Percentiles rank a stretch among this genome's conserved stretches.
These are phyloP conservation scores for Peromyscus nudipes DNA, from an alignment of 2,797 vertebrate species.

Conservation along the genomic window DNA sequence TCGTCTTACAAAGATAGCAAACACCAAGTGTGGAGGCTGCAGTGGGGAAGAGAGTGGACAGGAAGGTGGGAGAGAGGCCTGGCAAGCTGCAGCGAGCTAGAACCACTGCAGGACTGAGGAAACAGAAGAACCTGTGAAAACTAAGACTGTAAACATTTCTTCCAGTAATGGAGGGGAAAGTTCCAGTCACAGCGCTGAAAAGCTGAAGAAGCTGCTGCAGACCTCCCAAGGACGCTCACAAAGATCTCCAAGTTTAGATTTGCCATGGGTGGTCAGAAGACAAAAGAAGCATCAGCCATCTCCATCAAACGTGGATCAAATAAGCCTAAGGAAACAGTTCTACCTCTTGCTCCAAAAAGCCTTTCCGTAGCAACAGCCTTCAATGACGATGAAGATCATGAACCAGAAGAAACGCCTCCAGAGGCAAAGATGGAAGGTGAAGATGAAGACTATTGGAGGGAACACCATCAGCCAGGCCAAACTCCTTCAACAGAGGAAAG, in stretches of 20 bases:
- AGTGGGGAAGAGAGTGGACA: too few species aligned
- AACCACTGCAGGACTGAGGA: slow-evolving; percentile 94
- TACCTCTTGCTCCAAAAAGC: background rate
- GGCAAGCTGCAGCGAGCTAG: background rate
- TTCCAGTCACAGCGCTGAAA: slow-evolving; percentile 92
- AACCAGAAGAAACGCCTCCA: background rate
- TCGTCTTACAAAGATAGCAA: slow-evolving; percentile 25
- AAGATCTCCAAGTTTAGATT: slow-evolving; percentile 82
- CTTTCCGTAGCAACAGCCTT: background rate
- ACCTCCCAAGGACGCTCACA: slow-evolving; percentile 90
- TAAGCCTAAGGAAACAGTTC: background rate
- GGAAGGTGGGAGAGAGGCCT: background rate
- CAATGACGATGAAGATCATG: background rate
- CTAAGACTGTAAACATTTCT: slow-evolving; percentile 96
- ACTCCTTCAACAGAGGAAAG: background rate
- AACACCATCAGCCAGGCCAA: background rate
- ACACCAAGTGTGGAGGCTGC: background rate
- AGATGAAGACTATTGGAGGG: background rate
- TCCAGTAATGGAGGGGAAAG: slow-evolving; percentile 97
- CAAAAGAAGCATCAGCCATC: background rate
- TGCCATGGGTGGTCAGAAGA: background rate
- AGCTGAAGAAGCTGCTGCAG: slow-evolving; percentile 91
- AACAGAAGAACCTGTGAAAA: slow-evolving; percentile 99
- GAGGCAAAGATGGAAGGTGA: background rate
- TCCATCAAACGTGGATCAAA: background rate